Conservation (phyloP, 2,888 invertebrate genomes). For the Pseudococcus viburni region DNA sequence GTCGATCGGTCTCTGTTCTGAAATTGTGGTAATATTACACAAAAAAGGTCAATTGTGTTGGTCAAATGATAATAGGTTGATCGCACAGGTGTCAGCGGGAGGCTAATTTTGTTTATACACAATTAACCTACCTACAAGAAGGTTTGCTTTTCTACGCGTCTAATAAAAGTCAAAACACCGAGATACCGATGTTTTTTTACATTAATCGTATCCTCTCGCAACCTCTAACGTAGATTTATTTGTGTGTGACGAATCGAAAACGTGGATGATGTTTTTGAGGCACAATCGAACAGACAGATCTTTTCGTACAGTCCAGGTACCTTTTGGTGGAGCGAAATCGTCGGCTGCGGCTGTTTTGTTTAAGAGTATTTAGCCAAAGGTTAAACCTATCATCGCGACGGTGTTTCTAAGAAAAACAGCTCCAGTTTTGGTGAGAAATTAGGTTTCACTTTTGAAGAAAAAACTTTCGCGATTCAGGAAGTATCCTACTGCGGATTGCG, state of each 20-base stretch:
- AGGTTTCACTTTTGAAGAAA: conserved; percentile 25
- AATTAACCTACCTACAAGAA: conserved; percentile 53
- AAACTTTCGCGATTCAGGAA: conserved; percentile 38
- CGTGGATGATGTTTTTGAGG: conserved; percentile 1
- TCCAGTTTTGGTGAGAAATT: conserved; percentile 9
- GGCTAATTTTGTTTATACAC: conserved; percentile 50
- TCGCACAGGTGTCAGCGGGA: conserved; percentile 21
- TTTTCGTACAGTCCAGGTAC: background rate
- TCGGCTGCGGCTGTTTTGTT: background rate
- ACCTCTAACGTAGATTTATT: background rate
- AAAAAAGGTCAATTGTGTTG: conserved; percentile 40
- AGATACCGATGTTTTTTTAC: conserved; percentile 33
- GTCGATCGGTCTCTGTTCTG: background rate
- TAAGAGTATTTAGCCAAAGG: background rate
- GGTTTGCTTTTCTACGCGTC: background rate
- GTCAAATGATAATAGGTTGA: conserved; percentile 23
- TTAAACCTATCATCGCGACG: conserved; percentile 51
- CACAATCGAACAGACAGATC: background rate
- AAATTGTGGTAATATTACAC: conserved; percentile 50
- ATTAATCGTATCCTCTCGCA: conserved; percentile 23
- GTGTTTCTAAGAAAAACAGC: conserved; percentile 41
- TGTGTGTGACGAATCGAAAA: conserved; percentile 45
- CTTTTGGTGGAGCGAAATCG: background rate
- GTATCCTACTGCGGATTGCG: conserved; percentile 7
- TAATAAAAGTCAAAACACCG: conserved; percentile 38